Evolutionary conservation across 2,113 vertebrate genomes (phyloP), one percentile per base, ranked within the genome.

Genomic region (Carettochelys insculpta): DNA sequence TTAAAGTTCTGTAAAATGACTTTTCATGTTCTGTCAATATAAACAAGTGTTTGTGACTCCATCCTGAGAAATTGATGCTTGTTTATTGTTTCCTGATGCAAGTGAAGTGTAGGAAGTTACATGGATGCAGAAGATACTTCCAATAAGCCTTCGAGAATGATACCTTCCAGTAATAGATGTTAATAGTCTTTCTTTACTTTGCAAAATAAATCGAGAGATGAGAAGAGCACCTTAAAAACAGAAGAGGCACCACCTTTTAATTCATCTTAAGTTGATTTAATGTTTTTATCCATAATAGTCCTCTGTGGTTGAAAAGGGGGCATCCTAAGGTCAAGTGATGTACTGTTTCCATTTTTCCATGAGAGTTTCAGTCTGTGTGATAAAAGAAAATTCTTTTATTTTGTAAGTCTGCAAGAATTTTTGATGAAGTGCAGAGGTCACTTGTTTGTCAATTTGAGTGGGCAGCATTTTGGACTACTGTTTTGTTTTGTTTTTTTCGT

Each of bases 331-430:
- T 99, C 99, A 99, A 97, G 97, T 98, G 98, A 99, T 98, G 98
- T 98, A 98, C 98, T 98, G 98, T 98, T 98, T 98, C 98, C 98
- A 98, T 98, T 98, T 98, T 98, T 98, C 98, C 98, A 97, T 97
- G 97, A 94, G 98, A 98, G 96, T 84, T 96, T 98, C 95, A 83
- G 96, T 96, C 96, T 96, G 96, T 96, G 96, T 95, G 98, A 98
- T 98, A 98, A 98, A 98, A 97, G 97, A 96, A 95, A 94, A 96
- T 96, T 97, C 96, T 79, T 95, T 96, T 95, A 97, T 98, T 98
- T 98, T 98, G 95, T 98, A 98, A 98, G 98, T 97, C 98, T 97
- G 97, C 97, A 97, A 97, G 98, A 97, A 98, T 98, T 98, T 98
- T 97, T 99, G 98, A 98, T 98, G 98, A 97, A 98, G 97, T 98